These are phyloP conservation scores for Trogon melanurus DNA, from an alignment of 2,113 vertebrate genomes.

Conservation along the genomic window DNA sequence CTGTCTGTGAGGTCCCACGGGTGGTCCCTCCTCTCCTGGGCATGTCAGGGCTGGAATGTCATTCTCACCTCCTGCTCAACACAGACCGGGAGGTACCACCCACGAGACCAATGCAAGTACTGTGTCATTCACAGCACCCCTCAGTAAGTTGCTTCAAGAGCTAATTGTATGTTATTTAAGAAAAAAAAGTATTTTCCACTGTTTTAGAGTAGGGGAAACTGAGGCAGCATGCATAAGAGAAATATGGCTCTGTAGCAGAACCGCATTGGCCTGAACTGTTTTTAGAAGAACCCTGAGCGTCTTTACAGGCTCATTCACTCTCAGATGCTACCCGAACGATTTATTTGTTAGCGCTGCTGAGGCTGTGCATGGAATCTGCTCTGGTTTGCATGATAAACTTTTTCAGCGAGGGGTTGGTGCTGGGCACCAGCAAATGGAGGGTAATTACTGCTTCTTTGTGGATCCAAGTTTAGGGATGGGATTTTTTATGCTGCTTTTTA, in stretches of 20 bases:
- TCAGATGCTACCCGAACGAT: not conserved
- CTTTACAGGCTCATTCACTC: not conserved
- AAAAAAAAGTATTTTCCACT: not conserved
- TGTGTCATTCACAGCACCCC: not conserved
- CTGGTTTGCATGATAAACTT: not conserved
- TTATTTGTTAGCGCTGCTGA: not conserved
- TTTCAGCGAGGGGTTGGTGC: fast-evolving
- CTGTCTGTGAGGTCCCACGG: fast-evolving
- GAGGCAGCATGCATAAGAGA: not conserved
- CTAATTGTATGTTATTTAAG: not conserved
- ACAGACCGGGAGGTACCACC: not conserved
- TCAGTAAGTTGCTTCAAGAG: not conserved
- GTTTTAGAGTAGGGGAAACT: not conserved
- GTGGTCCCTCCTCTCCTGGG: fast-evolving
- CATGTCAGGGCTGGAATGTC: not conserved
- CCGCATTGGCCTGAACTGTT: not conserved
- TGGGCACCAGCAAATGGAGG: not conserved
- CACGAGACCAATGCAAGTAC: fast-evolving
- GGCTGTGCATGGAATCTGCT: not conserved
- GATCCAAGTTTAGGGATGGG: not conserved
- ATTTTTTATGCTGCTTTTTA: constrained; percentile 3
- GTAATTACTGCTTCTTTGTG: not conserved
- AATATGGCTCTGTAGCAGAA: not conserved
- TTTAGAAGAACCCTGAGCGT: not conserved
- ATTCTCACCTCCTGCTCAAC: not conserved